Evolutionary conservation across 2,888 invertebrate species (phyloP), one percentile per base, ranked within the genome.

Genomic region (Dioctria rufipes): DNA sequence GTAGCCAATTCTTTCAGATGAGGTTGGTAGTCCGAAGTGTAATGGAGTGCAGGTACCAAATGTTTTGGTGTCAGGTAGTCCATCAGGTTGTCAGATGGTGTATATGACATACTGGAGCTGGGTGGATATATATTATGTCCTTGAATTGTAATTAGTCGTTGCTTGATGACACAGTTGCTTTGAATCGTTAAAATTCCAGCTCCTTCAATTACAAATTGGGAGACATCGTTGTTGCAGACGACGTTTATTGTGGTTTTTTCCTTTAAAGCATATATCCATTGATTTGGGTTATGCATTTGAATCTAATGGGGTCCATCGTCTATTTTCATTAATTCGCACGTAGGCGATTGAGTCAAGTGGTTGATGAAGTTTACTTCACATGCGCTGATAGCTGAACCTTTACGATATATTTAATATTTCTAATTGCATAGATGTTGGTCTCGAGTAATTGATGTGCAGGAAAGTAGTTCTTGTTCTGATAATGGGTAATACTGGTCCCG

Each of bases 361-460:
- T 39, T 61, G 61, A 61, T 61, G 4, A 39, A 61, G 37, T 37
- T 61, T 5, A 61, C 11, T n/a, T 61, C 61, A 61, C 61, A 37
- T 3, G 61, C 6, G 37, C 4, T 4, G 2, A 4, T 54, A n/a
- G 11, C 11, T 54, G 54, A 54, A 6, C 54, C 54, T n/a, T 54
- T 54, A 11, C 11, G 6, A 11, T 54, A 54, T 11, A 54, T 54
- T 54, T 2, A 3, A 1, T 54, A 3, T 4, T 5, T 46, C 46
- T 46, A 2, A 5, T 8, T 46, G 54, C 54, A 54, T n/a, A 54
- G 1, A 54, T 54, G 54, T 4, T 54, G 54, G 11, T 54, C 11
- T n/a, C 4, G 11, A 11, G 6, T n/a, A 4, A 54, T 54, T 8
- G 11, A 54, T 4, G 1, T 54, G 54, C 54, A 2, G 4, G 54